Evolutionary conservation across 2,888 invertebrate species (phyloP), one percentile per base, ranked within the genome.

Genomic region (Clistopyga incitator): DNA sequence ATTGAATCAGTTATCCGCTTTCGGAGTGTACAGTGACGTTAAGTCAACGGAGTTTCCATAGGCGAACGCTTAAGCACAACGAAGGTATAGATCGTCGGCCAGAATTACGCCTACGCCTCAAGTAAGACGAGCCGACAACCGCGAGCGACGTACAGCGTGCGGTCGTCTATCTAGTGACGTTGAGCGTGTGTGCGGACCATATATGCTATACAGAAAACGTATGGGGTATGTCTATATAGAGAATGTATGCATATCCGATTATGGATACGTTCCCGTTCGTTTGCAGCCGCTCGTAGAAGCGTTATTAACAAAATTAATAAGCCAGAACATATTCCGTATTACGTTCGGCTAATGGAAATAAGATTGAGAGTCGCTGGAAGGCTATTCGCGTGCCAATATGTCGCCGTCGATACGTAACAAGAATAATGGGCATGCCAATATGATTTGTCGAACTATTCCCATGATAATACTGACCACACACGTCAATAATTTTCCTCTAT

Each of bases 21-120:
- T 25, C 3, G 11, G 64, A 59, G 52, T 42, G 29, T 23, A 71
- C 10, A 56, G 38, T 34, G 68, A 64, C 52, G 64, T 56, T 25
- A 18, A 64, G 65, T 64, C 65, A 71, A 47, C 15, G 65, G 38
- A 45, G 76, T 77, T 71, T 47, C 45, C n/a, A 61, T 59, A 34
- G 72, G 47, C 34, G 20, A 78, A 64, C 70, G 67, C 67, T 75
- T 64, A 45, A 54, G 47, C 29, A 71, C 42, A 68, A 29, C 38
- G 54, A 25, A 34, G 47, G 50, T 34, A 45, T 54, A 23, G 52
- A 74, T 82, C 68, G 52, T 50, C 70, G 70, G 54, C 64, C 15
- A 47, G 64, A 65, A 75, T 82, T 75, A 65, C 79, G 50, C 59
- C 56, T 50, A 67, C 88, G 88, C 88, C 88, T 88, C 75, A 68